Evolutionary conservation across 2,113 vertebrate genomes (phyloP).

Genomic region (Delphinapterus leucas): DNA sequence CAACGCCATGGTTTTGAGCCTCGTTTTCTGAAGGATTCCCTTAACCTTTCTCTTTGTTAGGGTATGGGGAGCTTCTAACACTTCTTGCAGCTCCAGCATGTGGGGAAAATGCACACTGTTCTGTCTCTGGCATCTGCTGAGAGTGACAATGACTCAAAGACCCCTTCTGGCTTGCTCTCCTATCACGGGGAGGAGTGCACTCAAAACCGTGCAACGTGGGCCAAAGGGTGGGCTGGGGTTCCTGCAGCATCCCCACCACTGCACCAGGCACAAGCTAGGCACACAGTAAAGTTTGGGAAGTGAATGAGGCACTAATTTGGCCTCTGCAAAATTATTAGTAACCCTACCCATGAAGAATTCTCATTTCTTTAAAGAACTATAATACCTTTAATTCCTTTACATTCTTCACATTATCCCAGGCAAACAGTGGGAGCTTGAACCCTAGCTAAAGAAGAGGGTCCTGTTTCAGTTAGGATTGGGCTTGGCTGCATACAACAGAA

Average conservation of each 20-base stretch:
- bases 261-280: neutral
- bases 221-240: neutral
- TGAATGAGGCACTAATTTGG: neutral
- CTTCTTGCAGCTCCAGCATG: neutral
- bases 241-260: rapidly evolving
- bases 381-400: neutral
- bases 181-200: neutral
- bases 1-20: neutral
- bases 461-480: neutral
- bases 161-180: neutral
- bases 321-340: neutral
- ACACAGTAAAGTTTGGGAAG: neutral
- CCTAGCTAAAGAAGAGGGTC: neutral
- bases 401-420: neutral
- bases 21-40: neutral
- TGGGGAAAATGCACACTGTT: neutral
- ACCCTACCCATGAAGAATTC: neutral
- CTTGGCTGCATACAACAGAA: neutral
- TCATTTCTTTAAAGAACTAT: neutral
- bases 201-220: rapidly evolving
- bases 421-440: neutral
- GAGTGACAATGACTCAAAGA: neutral
- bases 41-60: neutral
- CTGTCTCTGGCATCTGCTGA: neutral
- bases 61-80: neutral